Base-by-base conservation (phyloP, 2,888 invertebrate genomes). In the Drosophila colorata region DNA sequence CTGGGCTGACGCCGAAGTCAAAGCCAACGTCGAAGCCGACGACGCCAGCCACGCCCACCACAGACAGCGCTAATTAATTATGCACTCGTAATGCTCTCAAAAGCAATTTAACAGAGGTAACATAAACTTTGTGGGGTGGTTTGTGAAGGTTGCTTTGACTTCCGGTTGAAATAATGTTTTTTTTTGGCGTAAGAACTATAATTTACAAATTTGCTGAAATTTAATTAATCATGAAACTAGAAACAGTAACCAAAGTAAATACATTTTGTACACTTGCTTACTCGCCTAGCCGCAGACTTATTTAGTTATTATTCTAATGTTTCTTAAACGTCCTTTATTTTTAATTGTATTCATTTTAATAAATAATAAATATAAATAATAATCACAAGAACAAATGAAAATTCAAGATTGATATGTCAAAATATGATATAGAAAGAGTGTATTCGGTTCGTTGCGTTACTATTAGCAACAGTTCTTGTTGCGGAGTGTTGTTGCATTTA, bases 21-120 rank as follows among this genome's bases (percentile, higher is more conserved):
- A 49, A 66, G 48, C 66, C 37, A 23, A 46, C n/a, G 35, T 47
- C 40, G 23, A 23, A 16, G 41, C 37, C 28, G 9, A 41, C 16
- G 35, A 49, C 9, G 25, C 40, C 31, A 13, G 60, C 76, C 76
- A 57, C 80, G 56, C 65, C 72, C 65, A 61, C 61, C 57, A 48
- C 78, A 77, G 67, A 65, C 78, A 63, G 48, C 53, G 53, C 63
- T 77, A 78, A 78, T 78, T 78, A 80, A 78, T 78, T 80, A 72
- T 76, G 64, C 75, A 69, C 80, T 68, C 51, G 43, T 64, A 23
- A 9, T 47, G 25, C 57, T 41, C 56, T 41, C 1, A 2, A 40
- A 31, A 33, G 11, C 7, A 13, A 23, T 53, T 38, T 40, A 8
- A 13, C 4, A 31, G 16, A n/a, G 37, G 47, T n/a, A 13, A 13